Evolutionary conservation across 2,113 vertebrate genomes (phyloP).

Genomic region (Otocyon megalotis): DNA sequence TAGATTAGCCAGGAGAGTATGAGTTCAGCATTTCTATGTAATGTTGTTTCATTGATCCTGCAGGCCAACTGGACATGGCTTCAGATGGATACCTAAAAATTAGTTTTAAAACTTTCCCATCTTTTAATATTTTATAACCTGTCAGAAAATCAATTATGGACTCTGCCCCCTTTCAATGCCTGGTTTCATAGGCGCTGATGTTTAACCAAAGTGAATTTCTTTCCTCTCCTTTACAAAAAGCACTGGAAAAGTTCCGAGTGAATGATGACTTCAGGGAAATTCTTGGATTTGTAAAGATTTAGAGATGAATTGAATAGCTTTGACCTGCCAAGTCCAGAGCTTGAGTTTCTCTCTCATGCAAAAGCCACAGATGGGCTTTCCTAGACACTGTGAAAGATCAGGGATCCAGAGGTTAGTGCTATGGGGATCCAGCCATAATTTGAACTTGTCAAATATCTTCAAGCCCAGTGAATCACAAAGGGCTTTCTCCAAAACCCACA

Average conservation of each 20-base stretch:
- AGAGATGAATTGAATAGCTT: conserved; percentile 80
- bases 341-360: conserved; percentile 17
- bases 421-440: background rate
- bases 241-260: conserved; percentile 73
- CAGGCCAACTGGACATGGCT: conserved; percentile 79
- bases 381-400: background rate
- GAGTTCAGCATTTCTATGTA: conserved; percentile 88
- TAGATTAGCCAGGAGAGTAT: conserved; percentile 86
- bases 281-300: conserved; percentile 84
- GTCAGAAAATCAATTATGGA: conserved; percentile 82
- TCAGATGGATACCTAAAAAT: conserved; percentile 83
- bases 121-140: conserved; percentile 87
- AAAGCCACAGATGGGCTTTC: background rate
- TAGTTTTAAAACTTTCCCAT: conserved; percentile 86
- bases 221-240: conserved; percentile 74
- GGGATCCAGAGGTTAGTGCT: background rate
- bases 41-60: conserved; percentile 88
- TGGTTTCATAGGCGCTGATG: conserved; percentile 70
- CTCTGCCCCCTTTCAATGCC: conserved; percentile 79
- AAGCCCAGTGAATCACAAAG: conserved; percentile 37
- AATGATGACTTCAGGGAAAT: conserved; percentile 85
- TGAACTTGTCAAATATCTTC: conserved; percentile 61
- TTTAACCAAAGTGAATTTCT: conserved; percentile 68
- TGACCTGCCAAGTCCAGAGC: conserved; percentile 81
- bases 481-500: conserved; percentile 49